Conservation (phyloP, 2,888 invertebrate genomes). For the Autographa gamma region DNA sequence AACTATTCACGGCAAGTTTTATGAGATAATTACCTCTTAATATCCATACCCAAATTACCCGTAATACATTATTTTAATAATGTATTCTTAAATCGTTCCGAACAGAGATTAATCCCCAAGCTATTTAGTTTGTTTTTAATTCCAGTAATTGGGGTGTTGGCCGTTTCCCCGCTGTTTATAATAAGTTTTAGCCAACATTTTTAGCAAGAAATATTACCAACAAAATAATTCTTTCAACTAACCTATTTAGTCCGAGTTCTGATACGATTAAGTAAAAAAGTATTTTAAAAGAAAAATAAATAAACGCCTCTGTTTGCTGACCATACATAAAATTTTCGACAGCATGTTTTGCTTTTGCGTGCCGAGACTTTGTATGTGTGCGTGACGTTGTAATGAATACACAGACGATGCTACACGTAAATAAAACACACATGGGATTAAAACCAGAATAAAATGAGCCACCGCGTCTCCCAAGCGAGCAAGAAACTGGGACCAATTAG, state of each 20-base stretch:
- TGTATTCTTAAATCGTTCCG: neutral
- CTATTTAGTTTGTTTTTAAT: neutral
- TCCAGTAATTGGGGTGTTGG: neutral
- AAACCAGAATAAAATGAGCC: constrained; percentile 61
- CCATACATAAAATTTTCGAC: constrained; percentile 79
- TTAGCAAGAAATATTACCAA: constrained; percentile 10
- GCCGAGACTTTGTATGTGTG: constrained; percentile 70
- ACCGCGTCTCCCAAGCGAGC: constrained; percentile 26
- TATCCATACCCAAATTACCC: too few species aligned
- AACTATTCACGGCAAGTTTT: too few species aligned
- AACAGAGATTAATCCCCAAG: neutral
- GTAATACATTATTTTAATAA: neutral
- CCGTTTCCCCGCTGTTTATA: neutral
- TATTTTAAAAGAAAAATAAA: constrained; percentile 54
- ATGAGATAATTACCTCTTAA: too few species aligned
- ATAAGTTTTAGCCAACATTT: constrained; percentile 1
- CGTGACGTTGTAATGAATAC: constrained; percentile 70
- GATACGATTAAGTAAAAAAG: constrained; percentile 44
- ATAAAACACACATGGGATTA: constrained; percentile 65
- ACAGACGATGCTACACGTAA: constrained; percentile 67
- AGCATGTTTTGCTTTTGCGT: constrained; percentile 84
- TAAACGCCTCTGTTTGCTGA: constrained; percentile 60
- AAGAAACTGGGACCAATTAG: neutral
- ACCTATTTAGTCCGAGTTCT: constrained; percentile 29
- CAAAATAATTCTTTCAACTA: constrained; percentile 38